Base-by-base conservation (phyloP, 2,113 vertebrate genomes). In the Mola mola region DNA sequence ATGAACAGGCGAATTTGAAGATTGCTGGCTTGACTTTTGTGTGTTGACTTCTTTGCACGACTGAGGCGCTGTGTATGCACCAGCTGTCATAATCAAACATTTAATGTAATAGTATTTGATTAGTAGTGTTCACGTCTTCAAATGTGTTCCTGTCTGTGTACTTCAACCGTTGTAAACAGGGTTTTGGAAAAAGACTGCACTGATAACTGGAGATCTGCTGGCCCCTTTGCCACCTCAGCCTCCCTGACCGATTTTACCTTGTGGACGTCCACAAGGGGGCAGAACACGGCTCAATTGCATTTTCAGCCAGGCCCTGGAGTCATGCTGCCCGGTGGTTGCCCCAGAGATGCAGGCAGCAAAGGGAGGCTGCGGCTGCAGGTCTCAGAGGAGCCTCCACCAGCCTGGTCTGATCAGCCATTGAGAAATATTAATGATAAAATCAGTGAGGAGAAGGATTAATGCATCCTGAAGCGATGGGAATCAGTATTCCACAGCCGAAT, bases 191-290 rank as follows among this genome's bases (percentile, higher is more conserved):
- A 33, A 2, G 13, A n/a, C n/a, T n/a, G n/a, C n/a, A n/a, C n/a
- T n/a, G n/a, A n/a, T n/a, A n/a, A n/a, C n/a, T n/a, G n/a, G n/a
- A n/a, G n/a, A n/a, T n/a, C n/a, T n/a, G n/a, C n/a, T n/a, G n/a
- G n/a, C n/a, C n/a, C n/a, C n/a, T n/a, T n/a, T n/a, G n/a, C n/a
- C n/a, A n/a, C 12, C 3, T 5, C 12, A 15, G 16, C 25, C 36
- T 59, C 62, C 44, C 38, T 41, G 41, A 66, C 66, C n/a, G n/a
- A n/a, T n/a, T n/a, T n/a, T n/a, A n/a, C n/a, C n/a, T n/a, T n/a
- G n/a, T n/a, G n/a, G n/a, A n/a, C n/a, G 25, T 78, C 91, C 91
- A 92, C 87, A 80, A 91, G 91, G 74, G 90, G 91, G 90, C 90
- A 92, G 86, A 83, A 53, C 78, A 49, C 72, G 79, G 55, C 87